Percentiles rank a stretch among this genome's conserved stretches.
Evolutionary conservation across 2,888 invertebrate genomes (phyloP).

Genomic region (Caenorhabditis doughertyi): DNA sequence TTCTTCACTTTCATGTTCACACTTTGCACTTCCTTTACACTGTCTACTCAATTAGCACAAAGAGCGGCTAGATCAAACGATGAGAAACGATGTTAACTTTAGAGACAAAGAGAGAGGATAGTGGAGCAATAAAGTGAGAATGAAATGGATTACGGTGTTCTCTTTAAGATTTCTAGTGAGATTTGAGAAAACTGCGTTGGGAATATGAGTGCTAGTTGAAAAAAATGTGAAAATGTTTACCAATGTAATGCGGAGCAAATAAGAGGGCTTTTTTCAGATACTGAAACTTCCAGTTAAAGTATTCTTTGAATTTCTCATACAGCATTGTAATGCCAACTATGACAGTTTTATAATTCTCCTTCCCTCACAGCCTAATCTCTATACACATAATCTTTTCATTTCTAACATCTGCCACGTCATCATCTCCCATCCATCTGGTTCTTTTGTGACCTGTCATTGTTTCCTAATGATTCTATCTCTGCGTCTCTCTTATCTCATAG

Average conservation of each 20-base stretch:
- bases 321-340: no score
- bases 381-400: neutral
- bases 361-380: neutral
- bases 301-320: no score
- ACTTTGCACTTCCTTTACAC: neutral
- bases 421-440: slow-evolving; percentile 19
- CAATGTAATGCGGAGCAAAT: no score
- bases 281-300: no score
- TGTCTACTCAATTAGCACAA: neutral
- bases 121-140: neutral
- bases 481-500: neutral
- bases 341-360: neutral
- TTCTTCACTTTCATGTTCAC: neutral
- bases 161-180: neutral
- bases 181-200: no score
- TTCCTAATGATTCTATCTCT: neutral
- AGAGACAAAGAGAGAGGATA: neutral
- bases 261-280: no score
- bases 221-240: no score
- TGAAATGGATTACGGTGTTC: neutral
- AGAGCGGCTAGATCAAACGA: neutral
- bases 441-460: slow-evolving; percentile 20
- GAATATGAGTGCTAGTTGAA: no score
- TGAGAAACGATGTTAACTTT: neutral
- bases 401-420: slow-evolving; percentile 45